Evolutionary conservation across 2,113 vertebrate genomes (phyloP), one percentile per base, ranked within the genome.

Genomic region (Atractosteus spatula): DNA sequence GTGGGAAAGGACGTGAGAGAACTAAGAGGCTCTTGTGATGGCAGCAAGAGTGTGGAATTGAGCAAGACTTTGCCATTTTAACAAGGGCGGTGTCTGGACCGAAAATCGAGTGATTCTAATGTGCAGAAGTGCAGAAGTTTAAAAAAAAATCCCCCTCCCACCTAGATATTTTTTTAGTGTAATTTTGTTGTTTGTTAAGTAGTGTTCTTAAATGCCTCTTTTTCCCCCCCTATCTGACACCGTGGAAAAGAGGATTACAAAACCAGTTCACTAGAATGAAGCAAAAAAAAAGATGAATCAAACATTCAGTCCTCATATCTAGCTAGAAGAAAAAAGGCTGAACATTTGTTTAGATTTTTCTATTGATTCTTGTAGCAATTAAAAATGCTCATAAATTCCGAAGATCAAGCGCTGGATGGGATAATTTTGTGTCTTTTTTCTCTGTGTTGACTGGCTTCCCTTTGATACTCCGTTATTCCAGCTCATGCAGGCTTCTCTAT

Each of bases 391-490:
- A 7, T 62, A 12, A 45, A 68, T 55, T 17, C n/a, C 14, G 7
- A 5, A 45, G 51, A 45, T 1, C 29, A 14, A 59, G 54, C 29
- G 6, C 5, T 10, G 41, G 11, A 7, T 7, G 47, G 14, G 43
- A 44, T 62, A 43, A 13, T 29, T 7, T 41, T 3, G 7, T 62
- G 42, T 71, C 29, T 29, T 29, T 6, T 47, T 13, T 16, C 14
- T 17, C 8, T 56, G 10, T 74, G 64, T 69, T 67, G 70, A 67
- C 63, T 47, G 62, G 41, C 41, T 68, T 56, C 10, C 68, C 72
- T 41, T 75, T 75, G n/a, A 41, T 66, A 74, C 64, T 74, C 62
- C 64, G 16, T 70, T 74, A 77, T 71, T 71, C 68, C 59, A 66
- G 16, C 63, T 71, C 59, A 66, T 16, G 7, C 69, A 47, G 76